Conservation (phyloP, 2,797 vertebrate species). For the Vipera latastei region DNA sequence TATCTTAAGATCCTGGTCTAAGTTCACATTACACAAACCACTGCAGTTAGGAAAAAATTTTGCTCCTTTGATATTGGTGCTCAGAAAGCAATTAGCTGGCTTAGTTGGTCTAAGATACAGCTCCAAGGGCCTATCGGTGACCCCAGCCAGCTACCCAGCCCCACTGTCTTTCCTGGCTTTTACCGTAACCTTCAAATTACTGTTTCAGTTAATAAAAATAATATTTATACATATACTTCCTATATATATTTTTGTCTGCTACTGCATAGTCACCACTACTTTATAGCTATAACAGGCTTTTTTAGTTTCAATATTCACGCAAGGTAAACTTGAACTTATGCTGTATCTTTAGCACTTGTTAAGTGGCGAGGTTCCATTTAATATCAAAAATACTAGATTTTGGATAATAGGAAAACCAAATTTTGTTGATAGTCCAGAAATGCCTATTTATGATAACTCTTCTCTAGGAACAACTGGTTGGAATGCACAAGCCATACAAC, state of each 20-base stretch:
- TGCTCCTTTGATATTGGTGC: not conserved
- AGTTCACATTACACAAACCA: not conserved
- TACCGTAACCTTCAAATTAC: not conserved
- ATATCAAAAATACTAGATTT: not conserved
- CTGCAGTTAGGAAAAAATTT: not conserved
- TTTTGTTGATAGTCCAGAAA: not conserved
- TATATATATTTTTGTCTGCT: not conserved
- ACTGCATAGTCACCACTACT: not conserved
- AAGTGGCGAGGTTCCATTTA: not conserved
- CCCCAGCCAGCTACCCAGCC: not conserved
- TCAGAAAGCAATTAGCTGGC: not conserved
- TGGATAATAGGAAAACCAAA: not conserved
- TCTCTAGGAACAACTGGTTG: not conserved
- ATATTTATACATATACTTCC: not conserved
- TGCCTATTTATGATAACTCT: not conserved
- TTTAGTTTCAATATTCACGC: not conserved
- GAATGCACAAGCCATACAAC: not conserved
- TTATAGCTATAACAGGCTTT: not conserved
- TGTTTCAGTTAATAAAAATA: not conserved
- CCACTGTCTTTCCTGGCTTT: not conserved
- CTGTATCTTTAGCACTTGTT: not conserved
- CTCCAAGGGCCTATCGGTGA: not conserved
- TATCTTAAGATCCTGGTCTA: not conserved
- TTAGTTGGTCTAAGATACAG: not conserved
- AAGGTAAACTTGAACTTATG: not conserved